Evolutionary conservation across 2,888 invertebrate species (phyloP).

Genomic region (Imbricaverruca yamaguchii): DNA sequence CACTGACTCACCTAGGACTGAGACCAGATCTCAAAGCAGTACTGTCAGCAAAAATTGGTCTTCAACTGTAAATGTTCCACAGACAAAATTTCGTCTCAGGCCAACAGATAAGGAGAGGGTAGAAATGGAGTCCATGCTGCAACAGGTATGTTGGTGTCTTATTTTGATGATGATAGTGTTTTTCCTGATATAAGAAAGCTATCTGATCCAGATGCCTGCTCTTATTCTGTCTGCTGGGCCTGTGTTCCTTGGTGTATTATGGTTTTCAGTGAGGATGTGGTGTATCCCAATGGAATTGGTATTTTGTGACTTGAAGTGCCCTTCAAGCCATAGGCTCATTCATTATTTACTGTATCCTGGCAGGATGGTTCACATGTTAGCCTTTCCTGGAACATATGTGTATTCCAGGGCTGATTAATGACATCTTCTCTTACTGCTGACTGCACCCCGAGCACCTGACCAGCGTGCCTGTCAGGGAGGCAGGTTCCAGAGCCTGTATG

Average conservation of each 20-base stretch:
- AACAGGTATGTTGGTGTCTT: background rate
- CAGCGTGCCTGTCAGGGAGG: too few species aligned
- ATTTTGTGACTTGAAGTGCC: too few species aligned
- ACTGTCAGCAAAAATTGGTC: background rate
- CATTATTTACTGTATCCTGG: background rate
- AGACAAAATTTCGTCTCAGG: background rate
- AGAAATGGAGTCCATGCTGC: background rate
- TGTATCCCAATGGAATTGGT: too few species aligned
- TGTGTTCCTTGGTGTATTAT: too few species aligned
- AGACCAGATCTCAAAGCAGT: background rate
- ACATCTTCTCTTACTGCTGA: background rate
- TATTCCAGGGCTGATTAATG: too few species aligned
- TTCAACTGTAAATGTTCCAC: constrained; percentile 11
- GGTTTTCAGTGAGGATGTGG: too few species aligned
- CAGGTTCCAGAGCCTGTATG: background rate
- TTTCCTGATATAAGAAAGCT: background rate
- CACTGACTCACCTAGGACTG: background rate
- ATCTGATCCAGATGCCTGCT: too few species aligned
- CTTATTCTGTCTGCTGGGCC: background rate
- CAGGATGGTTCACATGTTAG: too few species aligned
- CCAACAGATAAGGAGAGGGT: background rate
- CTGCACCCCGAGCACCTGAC: too few species aligned
- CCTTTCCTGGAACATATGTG: too few species aligned
- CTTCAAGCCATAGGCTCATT: too few species aligned
- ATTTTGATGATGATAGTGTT: background rate